Evolutionary conservation across 1,140 invertebrate species (phyloP).

Genomic region (Drosophila aff.): DNA sequence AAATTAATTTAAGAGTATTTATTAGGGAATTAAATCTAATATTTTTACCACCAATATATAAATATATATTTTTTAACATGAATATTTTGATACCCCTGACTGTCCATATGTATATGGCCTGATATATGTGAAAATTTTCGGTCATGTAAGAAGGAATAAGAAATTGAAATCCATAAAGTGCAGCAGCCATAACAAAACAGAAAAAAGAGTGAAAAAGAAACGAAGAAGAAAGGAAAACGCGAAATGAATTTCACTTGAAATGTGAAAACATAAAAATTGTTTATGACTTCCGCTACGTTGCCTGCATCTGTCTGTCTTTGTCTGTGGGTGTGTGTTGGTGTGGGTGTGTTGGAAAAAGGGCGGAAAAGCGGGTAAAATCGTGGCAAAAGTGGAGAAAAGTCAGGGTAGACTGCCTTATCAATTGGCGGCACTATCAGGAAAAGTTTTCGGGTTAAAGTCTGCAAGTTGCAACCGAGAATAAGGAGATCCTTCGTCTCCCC

Average conservation of each 20-base stretch:
- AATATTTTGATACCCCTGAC: not conserved
- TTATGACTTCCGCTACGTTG: conserved; percentile 81
- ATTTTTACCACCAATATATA: not conserved
- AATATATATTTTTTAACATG: not conserved
- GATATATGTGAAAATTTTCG: conserved; percentile 56
- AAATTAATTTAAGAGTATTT: not conserved
- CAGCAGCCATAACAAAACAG: conserved; percentile 74
- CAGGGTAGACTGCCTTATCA: conserved; percentile 38
- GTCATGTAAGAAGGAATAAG: conserved; percentile 65
- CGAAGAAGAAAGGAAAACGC: conserved; percentile 69
- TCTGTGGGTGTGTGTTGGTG: conserved; percentile 1
- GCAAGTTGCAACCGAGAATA: conserved; percentile 13
- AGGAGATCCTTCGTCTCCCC: conserved; percentile 12
- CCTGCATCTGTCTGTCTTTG: conserved; percentile 52
- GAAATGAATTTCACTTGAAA: conserved; percentile 84
- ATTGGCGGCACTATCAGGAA: conserved; percentile 35
- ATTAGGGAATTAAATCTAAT: rapidly evolving
- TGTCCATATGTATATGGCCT: conserved; percentile 20
- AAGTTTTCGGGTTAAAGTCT: conserved; percentile 36
- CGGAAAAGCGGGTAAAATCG: conserved; percentile 18
- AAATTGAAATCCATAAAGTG: conserved; percentile 79
- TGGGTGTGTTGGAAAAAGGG: conserved; percentile 14
- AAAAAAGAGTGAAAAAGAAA: conserved; percentile 41
- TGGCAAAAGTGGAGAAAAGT: conserved; percentile 5
- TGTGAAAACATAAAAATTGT: conserved; percentile 84